Conservation (phyloP, 2,888 invertebrate genomes). For the Latrodectus hesperus region DNA sequence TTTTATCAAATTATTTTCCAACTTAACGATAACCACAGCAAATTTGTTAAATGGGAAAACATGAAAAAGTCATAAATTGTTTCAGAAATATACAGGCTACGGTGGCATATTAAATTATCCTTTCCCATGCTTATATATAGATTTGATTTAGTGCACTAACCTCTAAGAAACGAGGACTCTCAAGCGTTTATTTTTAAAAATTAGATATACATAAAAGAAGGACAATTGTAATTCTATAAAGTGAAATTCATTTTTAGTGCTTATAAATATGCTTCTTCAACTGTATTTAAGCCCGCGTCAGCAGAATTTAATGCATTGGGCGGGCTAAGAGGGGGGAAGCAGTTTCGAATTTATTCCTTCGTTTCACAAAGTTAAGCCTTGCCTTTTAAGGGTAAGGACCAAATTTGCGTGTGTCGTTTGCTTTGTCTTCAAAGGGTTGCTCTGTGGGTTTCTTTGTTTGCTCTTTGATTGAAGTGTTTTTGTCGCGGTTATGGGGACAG, state of each 20-base stretch:
- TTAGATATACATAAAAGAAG: not conserved
- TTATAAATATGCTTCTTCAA: not conserved
- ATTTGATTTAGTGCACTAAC: too few species aligned
- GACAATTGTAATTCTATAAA: not conserved
- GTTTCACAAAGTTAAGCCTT: not conserved
- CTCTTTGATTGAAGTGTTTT: conserved; percentile 47
- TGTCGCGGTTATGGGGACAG: conserved; percentile 28
- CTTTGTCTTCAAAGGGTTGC: conserved; percentile 45
- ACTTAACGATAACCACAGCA: too few species aligned
- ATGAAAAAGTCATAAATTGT: too few species aligned
- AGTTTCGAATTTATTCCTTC: too few species aligned
- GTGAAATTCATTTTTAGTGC: not conserved
- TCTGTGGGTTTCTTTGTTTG: conserved; percentile 27
- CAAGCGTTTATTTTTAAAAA: too few species aligned
- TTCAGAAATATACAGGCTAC: too few species aligned
- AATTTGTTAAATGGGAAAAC: too few species aligned
- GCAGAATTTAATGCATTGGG: not conserved
- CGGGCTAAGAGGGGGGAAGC: too few species aligned
- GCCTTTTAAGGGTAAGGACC: conserved; percentile 27
- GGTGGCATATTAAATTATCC: too few species aligned
- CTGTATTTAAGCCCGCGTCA: not conserved
- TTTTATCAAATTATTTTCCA: too few species aligned
- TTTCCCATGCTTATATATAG: too few species aligned
- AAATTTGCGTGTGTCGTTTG: conserved; percentile 24
- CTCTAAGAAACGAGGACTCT: too few species aligned